Evolutionary conservation across 2,113 vertebrate species (phyloP), one percentile per base, ranked within the genome.

Genomic region (Eidolon helvum): DNA sequence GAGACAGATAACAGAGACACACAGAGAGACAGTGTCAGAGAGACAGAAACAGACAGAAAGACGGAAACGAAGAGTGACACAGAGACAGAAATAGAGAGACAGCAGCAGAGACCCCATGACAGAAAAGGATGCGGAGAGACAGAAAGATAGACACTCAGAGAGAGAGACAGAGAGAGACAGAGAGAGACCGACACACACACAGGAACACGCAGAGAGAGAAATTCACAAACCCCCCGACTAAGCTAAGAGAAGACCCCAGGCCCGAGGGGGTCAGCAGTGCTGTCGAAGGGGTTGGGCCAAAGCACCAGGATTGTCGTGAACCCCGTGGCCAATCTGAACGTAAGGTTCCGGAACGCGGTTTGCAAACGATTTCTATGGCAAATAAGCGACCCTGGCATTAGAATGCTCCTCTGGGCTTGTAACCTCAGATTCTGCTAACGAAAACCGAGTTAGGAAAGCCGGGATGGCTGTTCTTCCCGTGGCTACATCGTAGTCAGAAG

Each of bases 281-380:
- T 48, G 38, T 40, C 4, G 5, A 18, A 11, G 8, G n/a, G 8
- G 30, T 18, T 2, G 55, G 14, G 7, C n/a, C 0, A 21, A 38
- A 4, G 12, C n/a, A 1, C 48, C 6, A 21, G 1, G 1, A 30
- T 6, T 1, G 0, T 1, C 0, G 15, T 3, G 11, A 21, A n/a
- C 10, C 68, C 50, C n/a, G 26, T 8, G 14, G 12, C 38, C 35
- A 14, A 26, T n/a, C 66, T 1, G 15, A 33, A 5, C 0, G 1
- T 11, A 16, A 28, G 55, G 59, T 21, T 7, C 19, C 21, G 30
- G 1, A 22, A 2, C 7, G 1, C 9, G 30, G 53, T 45, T 14
- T 21, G 33, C 40, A n/a, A 48, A 55, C 4, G n/a, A 33, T 35
- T 48, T 35, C 75, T 33, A 3, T 2, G 35, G 19, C 15, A 10